A percentile compares a stretch with the other conserved stretches of the same genome.
These are phyloP conservation scores for Drosophila eohydei DNA, from an alignment of 2,888 invertebrate genomes.

Conservation along the genomic window DNA sequence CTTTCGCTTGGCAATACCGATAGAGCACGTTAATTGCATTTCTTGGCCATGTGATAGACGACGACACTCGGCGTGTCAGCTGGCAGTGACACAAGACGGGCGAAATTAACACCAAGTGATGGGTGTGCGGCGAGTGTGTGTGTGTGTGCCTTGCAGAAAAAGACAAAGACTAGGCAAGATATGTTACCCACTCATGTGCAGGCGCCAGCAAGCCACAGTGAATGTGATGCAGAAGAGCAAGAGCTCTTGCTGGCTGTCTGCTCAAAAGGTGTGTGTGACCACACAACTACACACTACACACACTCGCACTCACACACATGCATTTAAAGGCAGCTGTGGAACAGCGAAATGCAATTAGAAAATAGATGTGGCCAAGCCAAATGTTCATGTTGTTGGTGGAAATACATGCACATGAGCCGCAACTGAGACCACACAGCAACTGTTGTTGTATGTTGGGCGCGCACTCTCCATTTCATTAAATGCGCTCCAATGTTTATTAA, in stretches of 20 bases:
- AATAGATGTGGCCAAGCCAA: conserved; percentile 68
- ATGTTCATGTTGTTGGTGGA: conserved; percentile 36
- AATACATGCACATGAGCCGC: conserved; percentile 32
- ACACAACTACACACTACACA: conserved; percentile 33
- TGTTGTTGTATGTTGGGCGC: neutral
- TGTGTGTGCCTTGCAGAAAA: conserved; percentile 15
- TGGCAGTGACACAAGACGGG: conserved; percentile 33
- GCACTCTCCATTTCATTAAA: conserved; percentile 64
- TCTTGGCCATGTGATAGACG: conserved; percentile 59
- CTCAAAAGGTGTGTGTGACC: conserved; percentile 64
- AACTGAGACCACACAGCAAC: conserved; percentile 39
- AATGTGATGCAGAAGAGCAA: conserved; percentile 30
- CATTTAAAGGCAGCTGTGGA: conserved; percentile 26
- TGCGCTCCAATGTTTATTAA: conserved; percentile 71
- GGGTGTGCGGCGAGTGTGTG: conserved; percentile 19
- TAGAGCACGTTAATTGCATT: conserved; percentile 69
- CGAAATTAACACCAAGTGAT: conserved; percentile 62
- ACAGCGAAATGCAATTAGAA: conserved; percentile 77
- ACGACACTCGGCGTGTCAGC: conserved; percentile 46
- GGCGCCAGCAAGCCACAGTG: conserved; percentile 37
- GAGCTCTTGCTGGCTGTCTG: conserved; percentile 26
- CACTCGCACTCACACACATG: neutral
- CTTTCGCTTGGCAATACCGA: conserved; percentile 53
- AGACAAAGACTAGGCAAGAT: conserved; percentile 22
- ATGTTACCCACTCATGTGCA: conserved; percentile 8